Base-by-base conservation (phyloP, 2,888 invertebrate genomes). In the Blastobasis adustella region DNA sequence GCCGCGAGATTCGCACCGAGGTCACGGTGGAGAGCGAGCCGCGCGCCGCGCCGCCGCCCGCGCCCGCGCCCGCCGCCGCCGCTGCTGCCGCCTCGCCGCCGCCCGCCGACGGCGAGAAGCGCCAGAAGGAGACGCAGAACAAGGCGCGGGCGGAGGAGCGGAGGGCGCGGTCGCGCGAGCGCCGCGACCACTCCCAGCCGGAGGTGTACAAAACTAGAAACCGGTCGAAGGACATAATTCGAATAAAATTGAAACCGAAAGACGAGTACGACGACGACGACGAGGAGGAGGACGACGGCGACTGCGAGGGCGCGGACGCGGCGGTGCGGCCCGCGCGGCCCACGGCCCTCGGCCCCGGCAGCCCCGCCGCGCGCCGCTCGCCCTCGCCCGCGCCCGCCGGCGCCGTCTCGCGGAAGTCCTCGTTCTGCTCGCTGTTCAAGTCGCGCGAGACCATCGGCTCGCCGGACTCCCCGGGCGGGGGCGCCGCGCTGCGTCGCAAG, bases 371-470 rank as follows among this genome's bases (percentile, higher is more conserved):
- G 42, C 66, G 49, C 47, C 65, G 56, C 78, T 65, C 46, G 54
- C 56, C 91, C 1, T 95, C 95, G 0, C 95, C 95, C 1, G 95
- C 95, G 0, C 64, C 90, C 1, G 90, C 91, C 0, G 82, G 82
- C 0, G 89, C 91, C 0, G 89, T 91, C 0, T 95, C 95, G 0
- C 90, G 95, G 43, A 94, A 95, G 74, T 95, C 94, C 63, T 95
- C 95, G 40, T 95, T 95, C 69, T 93, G 94, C 53, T 95, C 95
- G 4, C 78, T 96, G 45, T 96, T 96, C 69, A 92, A 93, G 73
- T 92, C 94, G 58, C 92, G 92, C 61, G 93, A 92, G 64, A 90
- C 90, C 23, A 90, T 91, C 53, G 89, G 90, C 23, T 92, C 91
- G 53, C 92, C 92, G 0, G 92, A 92, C 60, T 91, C 92, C 0